Base-by-base conservation (phyloP, 2,113 vertebrate genomes). In the Sakesphorus luctuosus region DNA sequence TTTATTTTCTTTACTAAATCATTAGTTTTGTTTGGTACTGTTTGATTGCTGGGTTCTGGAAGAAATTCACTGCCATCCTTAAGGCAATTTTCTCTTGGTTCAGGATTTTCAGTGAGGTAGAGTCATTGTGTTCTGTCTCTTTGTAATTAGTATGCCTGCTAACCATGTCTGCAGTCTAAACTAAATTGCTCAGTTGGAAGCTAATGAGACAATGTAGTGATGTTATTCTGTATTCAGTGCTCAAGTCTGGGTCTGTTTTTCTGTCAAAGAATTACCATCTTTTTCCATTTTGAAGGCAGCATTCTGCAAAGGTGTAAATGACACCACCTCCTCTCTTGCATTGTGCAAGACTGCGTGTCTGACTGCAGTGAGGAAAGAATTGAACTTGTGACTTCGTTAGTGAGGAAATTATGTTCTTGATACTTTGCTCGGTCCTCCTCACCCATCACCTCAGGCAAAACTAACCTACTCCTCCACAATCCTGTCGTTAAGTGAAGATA, bases 341-440 rank as follows among this genome's bases (percentile, higher is more conserved):
- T 79, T 49, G 84, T 96, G 92, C 93, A 96, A 95, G 92, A 93
- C 92, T 85, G 69, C 74, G 23, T 16, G 28, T 96, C 90, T 89
- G 79, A 91, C 89, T 94, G 87, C 59, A 68, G 67, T 19, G 56
- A 72, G 21, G 62, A 90, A 59, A 82, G 73, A 63, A 65, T 33
- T 17, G 5, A 95, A 94, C 91, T 71, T 94, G 95, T 87, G 93
- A 96, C 87, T 95, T 74, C 59, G 89, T 90, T 96, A 95, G 93
- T n/a, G 77, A 96, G 85, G 80, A 94, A 84, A 85, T 52, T 0
- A 62, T 93, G 67, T 94, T 96, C 91, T 89, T 75, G 85, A 84
- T 90, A 87, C 66, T 93, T 90, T 95, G 93, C 71, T 76, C 71
- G 31, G 75, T 75, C 38, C 68, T 91, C 38, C 56, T 96, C 52